Evolutionary conservation across 2,888 invertebrate genomes (phyloP).

Genomic region (Morinoia aosen): DNA sequence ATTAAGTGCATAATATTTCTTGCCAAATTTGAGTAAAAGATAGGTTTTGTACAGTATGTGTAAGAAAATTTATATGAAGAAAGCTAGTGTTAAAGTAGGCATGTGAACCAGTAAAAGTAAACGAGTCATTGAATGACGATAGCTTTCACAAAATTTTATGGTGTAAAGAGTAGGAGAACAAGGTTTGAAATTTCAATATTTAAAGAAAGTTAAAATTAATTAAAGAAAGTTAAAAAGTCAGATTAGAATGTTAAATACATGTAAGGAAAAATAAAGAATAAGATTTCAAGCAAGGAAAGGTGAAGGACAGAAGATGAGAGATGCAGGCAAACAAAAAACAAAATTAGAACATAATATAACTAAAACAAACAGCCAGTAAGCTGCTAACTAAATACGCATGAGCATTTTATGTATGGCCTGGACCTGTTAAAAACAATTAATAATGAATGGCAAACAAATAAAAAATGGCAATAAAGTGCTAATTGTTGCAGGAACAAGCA

Average conservation of each 20-base stretch:
- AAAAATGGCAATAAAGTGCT: neutral
- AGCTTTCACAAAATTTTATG: neutral
- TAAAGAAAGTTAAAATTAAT: neutral
- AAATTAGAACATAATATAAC: constrained; percentile 2
- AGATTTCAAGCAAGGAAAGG: neutral
- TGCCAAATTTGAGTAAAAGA: neutral
- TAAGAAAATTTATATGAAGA: neutral
- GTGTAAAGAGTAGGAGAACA: neutral
- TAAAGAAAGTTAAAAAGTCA: neutral
- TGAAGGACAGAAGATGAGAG: neutral
- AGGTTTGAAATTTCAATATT: neutral
- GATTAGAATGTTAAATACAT: neutral
- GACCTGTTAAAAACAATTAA: too few relatives aligned
- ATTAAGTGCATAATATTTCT: too few relatives aligned
- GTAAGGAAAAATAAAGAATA: neutral
- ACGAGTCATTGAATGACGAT: neutral
- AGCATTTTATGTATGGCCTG: neutral
- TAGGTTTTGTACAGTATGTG: neutral
- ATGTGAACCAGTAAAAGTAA: neutral
- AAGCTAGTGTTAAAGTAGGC: neutral
- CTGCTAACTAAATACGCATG: neutral
- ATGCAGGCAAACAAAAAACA: neutral
- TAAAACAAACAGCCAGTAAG: neutral
- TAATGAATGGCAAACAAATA: neutral
- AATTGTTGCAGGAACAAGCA: neutral